Base-by-base conservation (phyloP, 1,140 invertebrate species). In the Caenorhabditis brenneri region DNA sequence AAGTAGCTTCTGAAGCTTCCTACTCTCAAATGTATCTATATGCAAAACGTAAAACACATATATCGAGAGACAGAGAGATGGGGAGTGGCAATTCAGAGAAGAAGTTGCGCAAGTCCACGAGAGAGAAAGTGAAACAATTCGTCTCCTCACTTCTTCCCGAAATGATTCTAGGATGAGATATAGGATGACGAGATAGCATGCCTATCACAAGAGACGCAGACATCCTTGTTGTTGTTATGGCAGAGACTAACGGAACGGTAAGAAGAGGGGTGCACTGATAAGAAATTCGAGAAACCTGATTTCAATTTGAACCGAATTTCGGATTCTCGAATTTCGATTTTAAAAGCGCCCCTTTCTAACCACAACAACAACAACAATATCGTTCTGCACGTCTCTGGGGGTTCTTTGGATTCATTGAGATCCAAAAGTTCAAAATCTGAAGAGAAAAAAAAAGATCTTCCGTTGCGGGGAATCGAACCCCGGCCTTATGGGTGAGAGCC, bases 401-500 rank as follows among this genome's bases (percentile, higher is more conserved):
- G 39, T 42, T 42, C n/a, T n/a, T n/a, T n/a, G n/a, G n/a, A n/a
- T n/a, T n/a, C n/a, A n/a, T n/a, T n/a, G n/a, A n/a, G n/a, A n/a
- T n/a, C n/a, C n/a, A n/a, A n/a, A n/a, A n/a, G n/a, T n/a, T n/a
- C n/a, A n/a, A n/a, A n/a, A n/a, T n/a, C 12, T 42, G 39, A 42
- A 5, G 39, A 42, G 39, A 42, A 12, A 12, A 5, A 42, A 42
- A 42, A 42, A 42, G 39, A 33, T 65, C 58, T 80, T 80, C 46
- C 78, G 93, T 93, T 94, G 94, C 94, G 93, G 94, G 94, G 94
- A 94, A 94, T 94, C 93, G 94, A 94, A 94, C 94, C 94, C 94
- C 93, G 93, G 93, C 93, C 94, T 94, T 93, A 93, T 93, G 93
- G 93, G 94, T 94, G 94, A 94, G 93, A 94, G 94, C 94, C 94